A percentile compares a stretch with the other conserved stretches of the same genome.
Evolutionary conservation across 2,113 vertebrate species (phyloP).

Genomic region (Manacus vitellinus): DNA sequence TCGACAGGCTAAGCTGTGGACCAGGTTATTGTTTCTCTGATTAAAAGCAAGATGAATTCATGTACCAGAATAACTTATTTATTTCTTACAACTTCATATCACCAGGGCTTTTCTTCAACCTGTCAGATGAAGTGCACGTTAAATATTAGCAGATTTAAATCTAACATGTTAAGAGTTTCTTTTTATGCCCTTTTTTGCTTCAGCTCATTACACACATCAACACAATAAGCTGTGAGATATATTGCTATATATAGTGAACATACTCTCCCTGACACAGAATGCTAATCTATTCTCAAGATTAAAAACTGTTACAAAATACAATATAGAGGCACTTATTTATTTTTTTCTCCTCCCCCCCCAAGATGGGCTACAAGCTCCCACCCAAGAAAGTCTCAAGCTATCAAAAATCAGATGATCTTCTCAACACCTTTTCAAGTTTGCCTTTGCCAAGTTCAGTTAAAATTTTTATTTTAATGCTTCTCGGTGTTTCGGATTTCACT

Average conservation of each 20-base stretch:
- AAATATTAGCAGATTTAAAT: background rate
- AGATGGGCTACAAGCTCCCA: background rate
- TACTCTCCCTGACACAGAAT: background rate
- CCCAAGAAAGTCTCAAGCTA: background rate
- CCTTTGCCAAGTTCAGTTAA: background rate
- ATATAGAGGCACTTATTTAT: background rate
- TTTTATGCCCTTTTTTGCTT: background rate
- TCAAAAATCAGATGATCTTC: background rate
- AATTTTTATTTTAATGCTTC: background rate
- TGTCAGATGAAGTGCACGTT: background rate
- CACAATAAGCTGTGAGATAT: background rate
- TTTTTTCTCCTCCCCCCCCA: background rate
- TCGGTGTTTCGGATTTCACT: background rate
- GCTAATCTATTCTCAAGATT: background rate
- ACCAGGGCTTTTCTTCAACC: background rate
- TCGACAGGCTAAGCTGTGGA: background rate
- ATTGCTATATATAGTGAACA: background rate
- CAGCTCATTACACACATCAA: background rate
- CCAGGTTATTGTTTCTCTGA: background rate
- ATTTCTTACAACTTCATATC: background rate
- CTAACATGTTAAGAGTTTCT: background rate
- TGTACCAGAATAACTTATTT: background rate
- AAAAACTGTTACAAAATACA: background rate
- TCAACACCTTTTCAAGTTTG: background rate
- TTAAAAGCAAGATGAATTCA: background rate